Percentiles rank a stretch among this genome's conserved stretches.
These are phyloP conservation scores for Alentia gelatinosa DNA, from an alignment of 2,888 invertebrate species.

Conservation along the genomic window DNA sequence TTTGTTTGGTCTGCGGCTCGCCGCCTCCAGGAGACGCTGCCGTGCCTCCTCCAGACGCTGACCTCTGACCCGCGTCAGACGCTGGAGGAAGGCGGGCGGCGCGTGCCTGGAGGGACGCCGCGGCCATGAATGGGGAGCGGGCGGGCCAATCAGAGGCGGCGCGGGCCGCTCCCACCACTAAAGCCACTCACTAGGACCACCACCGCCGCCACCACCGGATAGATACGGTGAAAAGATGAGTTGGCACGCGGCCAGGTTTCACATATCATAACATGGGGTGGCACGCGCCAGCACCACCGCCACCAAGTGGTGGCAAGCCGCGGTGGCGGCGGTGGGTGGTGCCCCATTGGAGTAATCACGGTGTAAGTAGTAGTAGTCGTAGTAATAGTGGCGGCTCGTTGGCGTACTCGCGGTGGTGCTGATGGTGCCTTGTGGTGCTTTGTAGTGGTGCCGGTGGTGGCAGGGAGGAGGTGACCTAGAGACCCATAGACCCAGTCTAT, in stretches of 20 bases:
- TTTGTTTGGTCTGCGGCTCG: too few relatives aligned
- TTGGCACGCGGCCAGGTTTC: conserved; percentile 29
- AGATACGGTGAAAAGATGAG: conserved; percentile 29
- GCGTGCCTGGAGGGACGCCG: neutral
- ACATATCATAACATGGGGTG: conserved; percentile 30
- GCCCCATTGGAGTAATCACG: conserved; percentile 12
- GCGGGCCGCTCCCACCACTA: neutral
- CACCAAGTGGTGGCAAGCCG: conserved; percentile 1
- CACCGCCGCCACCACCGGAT: neutral
- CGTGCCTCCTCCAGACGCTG: neutral
- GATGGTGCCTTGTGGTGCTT: neutral
- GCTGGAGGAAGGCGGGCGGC: neutral
- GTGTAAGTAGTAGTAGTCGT: neutral
- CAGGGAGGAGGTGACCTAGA: neutral
- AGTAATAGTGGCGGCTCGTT: neutral
- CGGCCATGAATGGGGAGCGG: neutral
- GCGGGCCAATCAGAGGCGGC: neutral
- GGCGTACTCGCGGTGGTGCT: neutral
- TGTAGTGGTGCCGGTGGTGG: neutral
- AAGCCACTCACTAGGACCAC: neutral
- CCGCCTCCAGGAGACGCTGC: neutral
- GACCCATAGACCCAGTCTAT: conserved; percentile 4
- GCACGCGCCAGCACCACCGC: conserved; percentile 25
- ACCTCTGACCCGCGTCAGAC: conserved; percentile 2
- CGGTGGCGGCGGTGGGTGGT: neutral